These are phyloP conservation scores for Enteromius treurensis DNA, from an alignment of 2,797 vertebrate genomes.

Conservation along the genomic window DNA sequence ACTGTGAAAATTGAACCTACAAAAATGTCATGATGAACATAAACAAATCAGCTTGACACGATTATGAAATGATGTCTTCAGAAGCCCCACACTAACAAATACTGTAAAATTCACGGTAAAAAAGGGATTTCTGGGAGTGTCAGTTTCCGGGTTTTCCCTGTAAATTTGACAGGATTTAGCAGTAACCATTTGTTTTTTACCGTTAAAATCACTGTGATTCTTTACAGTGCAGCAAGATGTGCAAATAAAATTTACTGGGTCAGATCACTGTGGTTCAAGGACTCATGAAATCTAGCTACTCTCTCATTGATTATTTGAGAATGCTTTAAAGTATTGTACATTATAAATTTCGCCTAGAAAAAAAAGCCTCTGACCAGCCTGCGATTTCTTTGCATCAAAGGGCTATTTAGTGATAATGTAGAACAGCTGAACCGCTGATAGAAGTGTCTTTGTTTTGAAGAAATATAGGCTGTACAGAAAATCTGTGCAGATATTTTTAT, in stretches of 20 bases:
- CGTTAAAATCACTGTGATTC: too few relatives aligned
- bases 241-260: background rate
- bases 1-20: background rate
- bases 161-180: too few relatives aligned
- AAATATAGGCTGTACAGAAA: background rate
- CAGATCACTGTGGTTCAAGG: background rate
- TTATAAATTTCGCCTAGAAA: background rate
- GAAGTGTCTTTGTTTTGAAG: background rate
- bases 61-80: background rate
- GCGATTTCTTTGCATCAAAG: conserved; percentile 9
- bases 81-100: background rate
- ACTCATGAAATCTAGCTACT: background rate
- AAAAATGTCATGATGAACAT: background rate
- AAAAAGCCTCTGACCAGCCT: background rate
- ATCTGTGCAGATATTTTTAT: background rate
- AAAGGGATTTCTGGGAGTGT: too few relatives aligned
- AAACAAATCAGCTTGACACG: background rate
- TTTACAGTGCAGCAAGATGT: background rate
- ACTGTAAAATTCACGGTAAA: too few relatives aligned
- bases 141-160: too few relatives aligned
- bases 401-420: background rate
- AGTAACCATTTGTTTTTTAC: too few relatives aligned
- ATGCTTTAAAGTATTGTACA: background rate
- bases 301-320: too few relatives aligned
- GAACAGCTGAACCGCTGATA: background rate